Base-by-base conservation (phyloP, 2,797 vertebrate species). In the Macropodus opercularis region DNA sequence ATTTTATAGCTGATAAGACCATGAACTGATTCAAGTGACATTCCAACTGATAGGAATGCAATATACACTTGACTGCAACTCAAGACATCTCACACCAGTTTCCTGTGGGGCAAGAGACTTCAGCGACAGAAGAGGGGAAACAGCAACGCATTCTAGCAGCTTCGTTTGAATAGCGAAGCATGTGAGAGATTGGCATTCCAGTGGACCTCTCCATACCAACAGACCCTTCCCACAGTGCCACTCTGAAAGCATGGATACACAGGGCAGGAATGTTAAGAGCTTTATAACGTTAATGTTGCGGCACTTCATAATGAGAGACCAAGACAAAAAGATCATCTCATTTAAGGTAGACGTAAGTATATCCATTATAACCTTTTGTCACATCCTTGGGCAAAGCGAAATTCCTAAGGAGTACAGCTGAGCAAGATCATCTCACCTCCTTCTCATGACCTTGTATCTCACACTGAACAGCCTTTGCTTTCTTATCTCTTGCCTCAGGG, bases 181-280 rank as follows among this genome's bases (percentile, higher is more conserved):
- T 69, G 76, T 68, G 41, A 75, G 77, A 75, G 76, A 89, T 88
- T 89, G 84, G 85, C 89, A 90, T 90, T 90, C 87, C 87, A 86
- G 83, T 68, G 72, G 80, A 62, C 32, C 64, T 62, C 78, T 75
- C 82, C 85, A 88, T 88, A 81, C 67, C 77, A 81, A 90, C 75
- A 65, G 72, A 57, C 52, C 21, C 60, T 50, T 68, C 77, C 70
- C 64, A 79, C 57, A 23, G 72, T 0, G 46, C 77, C 71, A 64
- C 84, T 83, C 71, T 76, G 72, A 71, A 77, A 78, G 83, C 62
- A 86, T 72, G 65, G 65, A 77, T 56, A 85, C 70, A 61, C 35
- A 69, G n/a, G 76, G 44, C 17, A 50, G 57, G 86, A 79, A 82
- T 79, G 73, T 62, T 61, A 46, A 82, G 55, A 77, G 75, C 54